Percentiles rank a stretch among this genome's conserved stretches.
Conservation (phyloP, 2,113 vertebrate species). For the Caretta caretta region DNA sequence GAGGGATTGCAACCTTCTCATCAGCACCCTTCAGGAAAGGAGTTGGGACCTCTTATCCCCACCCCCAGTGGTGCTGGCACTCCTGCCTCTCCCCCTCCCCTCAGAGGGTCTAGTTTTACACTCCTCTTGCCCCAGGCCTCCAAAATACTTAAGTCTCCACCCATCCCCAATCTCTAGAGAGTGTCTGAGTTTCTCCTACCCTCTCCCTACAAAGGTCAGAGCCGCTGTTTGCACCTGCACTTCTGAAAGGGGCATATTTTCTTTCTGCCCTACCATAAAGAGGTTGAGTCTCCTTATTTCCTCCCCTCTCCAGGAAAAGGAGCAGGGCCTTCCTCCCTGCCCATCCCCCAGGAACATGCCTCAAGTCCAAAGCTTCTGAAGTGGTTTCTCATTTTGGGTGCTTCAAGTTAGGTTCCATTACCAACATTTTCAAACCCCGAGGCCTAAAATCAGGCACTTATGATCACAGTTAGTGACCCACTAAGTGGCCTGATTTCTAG, state of each 20-base stretch:
- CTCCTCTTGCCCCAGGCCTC: neutral
- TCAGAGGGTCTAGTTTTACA: neutral
- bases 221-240: neutral
- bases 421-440: neutral
- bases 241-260: neutral
- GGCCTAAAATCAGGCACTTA: neutral
- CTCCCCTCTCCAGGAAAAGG: neutral
- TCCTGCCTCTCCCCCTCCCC: neutral
- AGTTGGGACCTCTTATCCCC: too few relatives aligned
- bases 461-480: neutral
- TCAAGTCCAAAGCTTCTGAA: neutral
- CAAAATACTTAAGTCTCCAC: neutral
- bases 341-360: neutral
- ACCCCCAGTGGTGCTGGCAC: neutral
- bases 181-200: neutral
- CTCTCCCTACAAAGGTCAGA: neutral
- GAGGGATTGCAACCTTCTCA: neutral
- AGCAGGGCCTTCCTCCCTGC: neutral
- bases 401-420: neutral
- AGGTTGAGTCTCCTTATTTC: too few relatives aligned
- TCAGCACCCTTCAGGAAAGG: neutral
- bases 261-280: accelerated
- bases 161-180: neutral
- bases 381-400: neutral
- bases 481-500: neutral